phyloP scores from a whole-genome alignment of 2,888 invertebrate genomes.

The Latrodectus elegans region DNA sequence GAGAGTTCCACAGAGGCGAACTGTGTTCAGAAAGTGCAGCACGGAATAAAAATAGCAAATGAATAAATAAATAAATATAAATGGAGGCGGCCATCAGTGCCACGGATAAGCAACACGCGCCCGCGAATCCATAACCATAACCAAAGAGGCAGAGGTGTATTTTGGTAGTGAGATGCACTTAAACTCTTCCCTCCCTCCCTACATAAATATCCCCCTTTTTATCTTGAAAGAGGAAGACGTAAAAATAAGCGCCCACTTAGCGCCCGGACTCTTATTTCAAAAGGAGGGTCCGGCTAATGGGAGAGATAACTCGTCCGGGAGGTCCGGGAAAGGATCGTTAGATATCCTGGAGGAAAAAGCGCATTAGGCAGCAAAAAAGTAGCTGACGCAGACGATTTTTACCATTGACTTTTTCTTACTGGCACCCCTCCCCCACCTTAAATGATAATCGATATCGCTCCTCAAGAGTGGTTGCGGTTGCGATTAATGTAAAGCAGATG shows the following conservation, averaged over 20 bases:
- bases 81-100: too few relatives aligned
- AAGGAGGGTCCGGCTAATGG: conserved; percentile 2
- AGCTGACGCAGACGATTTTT: neutral
- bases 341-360: conserved; percentile 2
- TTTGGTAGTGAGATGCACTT: too few relatives aligned
- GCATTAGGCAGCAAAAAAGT: conserved; percentile 2
- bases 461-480: neutral
- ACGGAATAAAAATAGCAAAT: too few relatives aligned
- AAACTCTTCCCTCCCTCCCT: too few relatives aligned
- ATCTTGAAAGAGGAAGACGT: neutral
- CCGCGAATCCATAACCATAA: too few relatives aligned
- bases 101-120: too few relatives aligned
- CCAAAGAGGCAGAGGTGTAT: too few relatives aligned
- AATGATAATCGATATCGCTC: conserved; percentile 1
- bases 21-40: too few relatives aligned
- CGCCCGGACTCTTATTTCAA: conserved; percentile 3
- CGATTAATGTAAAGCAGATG: conserved; percentile 5
- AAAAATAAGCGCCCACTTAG: conserved; percentile 3
- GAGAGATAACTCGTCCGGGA: neutral
- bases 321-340: neutral
- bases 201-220: too few relatives aligned
- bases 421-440: neutral
- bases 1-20: too few relatives aligned
- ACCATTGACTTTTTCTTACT: neutral
- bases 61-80: too few relatives aligned